Evolutionary conservation across 2,797 vertebrate genomes (phyloP).

Genomic region (Notolepis coatsorum): DNA sequence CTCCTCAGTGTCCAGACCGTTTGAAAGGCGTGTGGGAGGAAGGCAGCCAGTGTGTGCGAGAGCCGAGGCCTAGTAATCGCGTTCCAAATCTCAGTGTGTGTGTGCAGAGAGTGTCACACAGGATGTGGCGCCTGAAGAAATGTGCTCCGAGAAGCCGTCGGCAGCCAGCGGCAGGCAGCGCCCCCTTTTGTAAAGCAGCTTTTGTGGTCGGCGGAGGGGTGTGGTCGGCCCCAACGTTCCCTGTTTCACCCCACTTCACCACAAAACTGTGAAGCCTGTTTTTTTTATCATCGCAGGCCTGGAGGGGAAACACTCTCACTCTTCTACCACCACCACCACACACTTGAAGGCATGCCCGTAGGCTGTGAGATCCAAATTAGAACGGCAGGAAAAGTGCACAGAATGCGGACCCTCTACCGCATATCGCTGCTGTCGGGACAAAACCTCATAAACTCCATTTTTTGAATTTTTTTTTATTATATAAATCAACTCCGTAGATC

Average conservation of each 20-base stretch:
- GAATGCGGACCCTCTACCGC: constrained; percentile 57
- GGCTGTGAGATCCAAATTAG: constrained; percentile 63
- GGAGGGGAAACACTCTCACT: constrained; percentile 35
- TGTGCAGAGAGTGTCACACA: constrained; percentile 51
- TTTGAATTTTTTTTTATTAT: no score
- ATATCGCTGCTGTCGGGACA: no score
- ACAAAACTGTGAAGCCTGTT: constrained; percentile 68
- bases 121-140: constrained; percentile 42
- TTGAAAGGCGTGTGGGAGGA: not conserved
- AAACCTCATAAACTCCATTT: no score
- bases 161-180: constrained; percentile 28
- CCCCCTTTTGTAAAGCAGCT: constrained; percentile 49
- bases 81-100: constrained; percentile 31
- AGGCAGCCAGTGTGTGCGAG: constrained; percentile 8
- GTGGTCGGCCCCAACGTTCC: constrained; percentile 64
- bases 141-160: constrained; percentile 26
- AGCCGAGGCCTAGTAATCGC: no score
- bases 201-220: constrained; percentile 61
- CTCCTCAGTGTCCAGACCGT: not conserved
- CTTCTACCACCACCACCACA: constrained; percentile 75
- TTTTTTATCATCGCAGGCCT: constrained; percentile 49
- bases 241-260: constrained; percentile 61
- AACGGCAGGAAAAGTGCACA: constrained; percentile 46
- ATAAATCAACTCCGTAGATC: no score
- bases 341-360: constrained; percentile 54